Evolutionary conservation across 64 coral and sea anemone species (phyloP).

Genomic region (Trachythela sp.): DNA sequence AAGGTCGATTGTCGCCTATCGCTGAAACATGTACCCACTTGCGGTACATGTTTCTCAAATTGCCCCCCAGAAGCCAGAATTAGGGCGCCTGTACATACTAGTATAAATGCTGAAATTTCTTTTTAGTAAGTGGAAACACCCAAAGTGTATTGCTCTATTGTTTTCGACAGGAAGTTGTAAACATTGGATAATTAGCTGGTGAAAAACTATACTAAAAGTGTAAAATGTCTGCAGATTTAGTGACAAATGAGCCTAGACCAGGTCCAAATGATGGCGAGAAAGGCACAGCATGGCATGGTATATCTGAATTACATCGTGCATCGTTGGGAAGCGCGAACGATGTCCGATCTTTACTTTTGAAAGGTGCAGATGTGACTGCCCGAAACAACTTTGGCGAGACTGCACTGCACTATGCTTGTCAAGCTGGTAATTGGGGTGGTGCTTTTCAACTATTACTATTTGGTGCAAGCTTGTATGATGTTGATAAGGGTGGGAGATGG

Average conservation of each 20-base stretch:
- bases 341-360: slow-evolving; percentile 45
- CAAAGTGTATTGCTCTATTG: too few species aligned
- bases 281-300: slow-evolving; percentile 68
- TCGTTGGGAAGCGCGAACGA: slow-evolving; percentile 63
- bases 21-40: too few species aligned
- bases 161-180: not conserved
- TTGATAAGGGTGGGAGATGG: slow-evolving; percentile 63
- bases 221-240: not conserved
- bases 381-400: slow-evolving; percentile 74
- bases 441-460: slow-evolving; percentile 52
- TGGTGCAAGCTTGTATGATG: slow-evolving; percentile 63
- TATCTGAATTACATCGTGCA: slow-evolving; percentile 80
- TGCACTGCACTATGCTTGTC: slow-evolving; percentile 64
- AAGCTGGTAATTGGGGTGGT: slow-evolving; percentile 55
- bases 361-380: slow-evolving; percentile 64
- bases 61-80: too few species aligned
- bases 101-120: too few species aligned
- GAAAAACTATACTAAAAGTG: not conserved
- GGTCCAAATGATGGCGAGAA: not conserved
- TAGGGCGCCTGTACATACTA: too few species aligned
- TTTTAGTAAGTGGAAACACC: too few species aligned
- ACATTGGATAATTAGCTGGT: not conserved
- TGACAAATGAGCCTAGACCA: not conserved
- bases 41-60: too few species aligned
- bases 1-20: too few species aligned